Conservation (phyloP, 2,113 vertebrate genomes). For the Aplodontia rufa region DNA sequence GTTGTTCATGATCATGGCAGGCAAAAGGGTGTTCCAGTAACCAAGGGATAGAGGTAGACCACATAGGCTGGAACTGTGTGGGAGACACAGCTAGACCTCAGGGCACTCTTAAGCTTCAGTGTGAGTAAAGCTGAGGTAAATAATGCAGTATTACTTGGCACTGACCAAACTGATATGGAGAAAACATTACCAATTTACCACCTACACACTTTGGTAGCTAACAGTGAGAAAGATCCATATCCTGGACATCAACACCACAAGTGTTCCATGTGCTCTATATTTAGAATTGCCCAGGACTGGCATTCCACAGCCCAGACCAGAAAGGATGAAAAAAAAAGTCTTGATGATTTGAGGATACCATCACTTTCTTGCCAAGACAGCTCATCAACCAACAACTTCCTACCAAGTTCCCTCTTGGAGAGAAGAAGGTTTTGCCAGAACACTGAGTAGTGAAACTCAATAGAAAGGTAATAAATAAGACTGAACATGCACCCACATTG, state of each 20-base stretch:
- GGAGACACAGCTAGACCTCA: background rate
- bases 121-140: background rate
- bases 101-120: background rate
- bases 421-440: background rate
- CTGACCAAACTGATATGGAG: background rate
- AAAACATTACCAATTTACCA: background rate
- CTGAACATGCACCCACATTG: background rate
- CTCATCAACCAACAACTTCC: background rate
- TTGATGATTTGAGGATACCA: background rate
- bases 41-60: background rate
- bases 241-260: background rate
- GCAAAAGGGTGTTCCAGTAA: background rate
- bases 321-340: background rate
- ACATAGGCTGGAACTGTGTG: background rate
- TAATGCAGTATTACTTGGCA: background rate
- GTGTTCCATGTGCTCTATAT: background rate
- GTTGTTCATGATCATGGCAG: background rate
- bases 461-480: background rate
- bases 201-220: background rate
- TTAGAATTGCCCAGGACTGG: background rate
- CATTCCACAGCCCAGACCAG: background rate
- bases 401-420: background rate
- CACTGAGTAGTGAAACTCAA: background rate
- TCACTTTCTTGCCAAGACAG: background rate
- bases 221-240: background rate